A percentile compares a stretch with the other conserved stretches of the same genome.
These are phyloP conservation scores for Drosophila simulans DNA, from an alignment of 1,140 invertebrate species.

Conservation along the genomic window DNA sequence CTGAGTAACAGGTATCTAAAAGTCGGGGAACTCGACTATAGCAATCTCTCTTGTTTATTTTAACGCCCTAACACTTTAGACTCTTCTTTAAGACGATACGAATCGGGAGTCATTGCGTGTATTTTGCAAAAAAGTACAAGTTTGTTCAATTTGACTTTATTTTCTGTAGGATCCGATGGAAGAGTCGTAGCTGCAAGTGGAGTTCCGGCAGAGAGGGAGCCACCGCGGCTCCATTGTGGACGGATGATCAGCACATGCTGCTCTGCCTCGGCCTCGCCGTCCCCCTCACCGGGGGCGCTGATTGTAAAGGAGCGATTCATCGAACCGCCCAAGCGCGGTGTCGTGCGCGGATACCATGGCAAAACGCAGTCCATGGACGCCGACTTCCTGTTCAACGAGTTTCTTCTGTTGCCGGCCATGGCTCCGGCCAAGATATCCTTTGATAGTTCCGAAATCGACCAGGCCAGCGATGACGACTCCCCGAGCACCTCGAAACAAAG, in stretches of 20 bases:
- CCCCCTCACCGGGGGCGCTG: constrained; percentile 79
- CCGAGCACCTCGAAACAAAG: neutral
- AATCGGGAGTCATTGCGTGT: too few species aligned
- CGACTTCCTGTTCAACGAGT: constrained; percentile 80
- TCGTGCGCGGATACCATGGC: constrained; percentile 85
- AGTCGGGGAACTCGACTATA: too few species aligned
- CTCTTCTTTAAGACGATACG: too few species aligned
- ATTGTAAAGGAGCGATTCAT: constrained; percentile 85
- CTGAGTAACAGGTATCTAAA: too few species aligned
- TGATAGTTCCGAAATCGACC: constrained; percentile 35
- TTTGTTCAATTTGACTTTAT: too few species aligned
- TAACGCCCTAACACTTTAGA: too few species aligned
- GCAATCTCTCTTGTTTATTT: too few species aligned
- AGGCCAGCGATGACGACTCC: constrained; percentile 10
- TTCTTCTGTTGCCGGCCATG: constrained; percentile 66
- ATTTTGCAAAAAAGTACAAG: too few species aligned
- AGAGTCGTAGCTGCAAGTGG: neutral
- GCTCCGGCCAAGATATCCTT: constrained; percentile 36
- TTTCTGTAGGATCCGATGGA: neutral
- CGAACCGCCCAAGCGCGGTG: constrained; percentile 85
- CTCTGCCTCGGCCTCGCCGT: constrained; percentile 29
- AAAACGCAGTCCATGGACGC: constrained; percentile 84
- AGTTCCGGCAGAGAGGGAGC: constrained; percentile 14
- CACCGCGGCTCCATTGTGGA: constrained; percentile 13
- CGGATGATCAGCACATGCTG: constrained; percentile 25